These are phyloP conservation scores for Cheilinus undulatus DNA, from an alignment of 2,113 vertebrate genomes.

Conservation along the genomic window DNA sequence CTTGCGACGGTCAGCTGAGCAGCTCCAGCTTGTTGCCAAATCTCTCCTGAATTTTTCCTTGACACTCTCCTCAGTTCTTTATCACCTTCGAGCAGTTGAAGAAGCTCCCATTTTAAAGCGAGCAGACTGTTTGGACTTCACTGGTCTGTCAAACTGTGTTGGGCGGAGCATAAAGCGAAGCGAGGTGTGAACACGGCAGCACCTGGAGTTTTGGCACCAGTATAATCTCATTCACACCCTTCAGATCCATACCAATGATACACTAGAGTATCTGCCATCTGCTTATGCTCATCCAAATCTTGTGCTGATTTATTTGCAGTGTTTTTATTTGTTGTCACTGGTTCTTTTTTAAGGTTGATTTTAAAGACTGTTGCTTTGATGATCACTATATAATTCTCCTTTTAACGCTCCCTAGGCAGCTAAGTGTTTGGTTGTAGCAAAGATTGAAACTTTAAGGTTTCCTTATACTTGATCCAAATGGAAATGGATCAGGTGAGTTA, in stretches of 20 bases:
- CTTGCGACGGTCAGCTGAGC: not conserved
- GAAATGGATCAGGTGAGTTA: not conserved
- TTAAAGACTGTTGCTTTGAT: constrained; percentile 11
- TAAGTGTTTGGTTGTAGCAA: constrained; percentile 37
- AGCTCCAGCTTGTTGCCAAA: not conserved
- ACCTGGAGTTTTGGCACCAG: constrained; percentile 44
- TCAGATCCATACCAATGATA: constrained; percentile 19
- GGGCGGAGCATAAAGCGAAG: constrained; percentile 32
- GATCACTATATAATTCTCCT: constrained; percentile 26
- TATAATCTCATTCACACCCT: constrained; percentile 47
- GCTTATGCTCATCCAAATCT: constrained; percentile 23
- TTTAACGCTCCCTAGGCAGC: constrained; percentile 55
- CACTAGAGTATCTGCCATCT: not conserved
- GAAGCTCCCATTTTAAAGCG: constrained; percentile 90
- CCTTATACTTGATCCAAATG: not conserved
- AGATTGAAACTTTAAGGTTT: constrained; percentile 1
- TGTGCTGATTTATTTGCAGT: not conserved
- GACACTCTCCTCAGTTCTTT: constrained; percentile 90
- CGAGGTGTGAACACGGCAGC: constrained; percentile 33
- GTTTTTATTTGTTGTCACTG: constrained; percentile 37
- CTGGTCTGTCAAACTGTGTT: constrained; percentile 29
- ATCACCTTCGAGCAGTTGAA: constrained; percentile 97
- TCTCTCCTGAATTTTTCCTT: constrained; percentile 72
- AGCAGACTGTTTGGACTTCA: constrained; percentile 3
- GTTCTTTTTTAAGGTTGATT: not conserved